phyloP scores from a whole-genome alignment of 2,797 vertebrate species.

The Monodelphis domestica region DNA sequence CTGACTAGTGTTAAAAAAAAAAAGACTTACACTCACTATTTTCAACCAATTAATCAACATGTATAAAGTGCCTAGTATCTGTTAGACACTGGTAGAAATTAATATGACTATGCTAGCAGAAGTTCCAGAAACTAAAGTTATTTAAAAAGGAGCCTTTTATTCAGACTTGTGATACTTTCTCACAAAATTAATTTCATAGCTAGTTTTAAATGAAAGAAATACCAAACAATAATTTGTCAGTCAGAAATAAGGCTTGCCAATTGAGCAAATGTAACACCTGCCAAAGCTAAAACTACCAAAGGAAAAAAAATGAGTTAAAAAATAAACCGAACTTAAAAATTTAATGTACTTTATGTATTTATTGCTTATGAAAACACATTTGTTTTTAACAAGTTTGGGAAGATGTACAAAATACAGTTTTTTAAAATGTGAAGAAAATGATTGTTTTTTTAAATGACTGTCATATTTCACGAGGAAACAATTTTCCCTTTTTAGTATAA shows the following conservation, averaged over 20 bases:
- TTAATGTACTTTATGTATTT: background rate
- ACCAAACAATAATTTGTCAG: conserved; percentile 47
- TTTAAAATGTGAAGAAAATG: background rate
- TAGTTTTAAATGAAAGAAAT: conserved; percentile 64
- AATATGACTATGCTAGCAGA: background rate
- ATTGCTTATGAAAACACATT: background rate
- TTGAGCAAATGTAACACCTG: conserved; percentile 38
- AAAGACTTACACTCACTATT: background rate
- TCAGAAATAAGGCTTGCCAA: conserved; percentile 21
- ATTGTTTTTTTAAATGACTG: conserved; percentile 40
- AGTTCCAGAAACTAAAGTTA: conserved; percentile 34
- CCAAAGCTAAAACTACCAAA: conserved; percentile 31
- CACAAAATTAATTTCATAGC: conserved; percentile 49
- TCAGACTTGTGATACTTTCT: conserved; percentile 63
- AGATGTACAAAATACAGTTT: conserved; percentile 5
- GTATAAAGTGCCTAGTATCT: background rate
- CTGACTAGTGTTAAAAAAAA: conserved; percentile 7
- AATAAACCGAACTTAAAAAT: background rate
- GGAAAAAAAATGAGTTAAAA: background rate
- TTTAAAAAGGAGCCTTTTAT: conserved; percentile 48
- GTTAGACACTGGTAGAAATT: background rate
- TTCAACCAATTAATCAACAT: background rate
- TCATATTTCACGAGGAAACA: conserved; percentile 39
- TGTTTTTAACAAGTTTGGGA: background rate
- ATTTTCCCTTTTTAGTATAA: background rate